Conservation (phyloP, 30 jellyfish, hydroid and myxozoan species). For the Pelagia noctiluca region DNA sequence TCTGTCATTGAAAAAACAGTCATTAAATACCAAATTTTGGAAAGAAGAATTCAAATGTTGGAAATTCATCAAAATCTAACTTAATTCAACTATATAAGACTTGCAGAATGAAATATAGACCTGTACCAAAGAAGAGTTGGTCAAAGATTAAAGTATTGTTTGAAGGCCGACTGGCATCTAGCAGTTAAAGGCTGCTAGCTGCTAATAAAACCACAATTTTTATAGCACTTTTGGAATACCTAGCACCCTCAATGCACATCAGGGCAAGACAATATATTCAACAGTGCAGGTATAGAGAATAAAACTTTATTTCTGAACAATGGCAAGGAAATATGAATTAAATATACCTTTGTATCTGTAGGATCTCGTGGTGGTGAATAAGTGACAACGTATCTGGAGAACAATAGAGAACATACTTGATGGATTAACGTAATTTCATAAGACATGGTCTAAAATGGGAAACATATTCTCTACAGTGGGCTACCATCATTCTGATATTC, state of each 20-base stretch:
- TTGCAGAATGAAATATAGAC: too few relatives aligned
- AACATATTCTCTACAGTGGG: too few relatives aligned
- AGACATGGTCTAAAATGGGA: too few relatives aligned
- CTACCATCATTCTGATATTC: too few relatives aligned
- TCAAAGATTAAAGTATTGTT: too few relatives aligned
- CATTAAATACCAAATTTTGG: neutral
- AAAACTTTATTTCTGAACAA: neutral
- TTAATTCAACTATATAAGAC: too few relatives aligned
- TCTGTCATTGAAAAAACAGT: conserved; percentile 27
- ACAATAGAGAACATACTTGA: neutral
- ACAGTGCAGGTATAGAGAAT: conserved; percentile 1
- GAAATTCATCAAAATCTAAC: too few relatives aligned
- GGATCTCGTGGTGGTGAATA: conserved; percentile 73
- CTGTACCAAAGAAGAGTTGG: too few relatives aligned
- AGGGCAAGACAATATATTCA: conserved; percentile 23
- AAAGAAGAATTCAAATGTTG: too few relatives aligned
- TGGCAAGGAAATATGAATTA: neutral
- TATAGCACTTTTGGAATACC: conserved; percentile 37
- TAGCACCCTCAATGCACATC: neutral
- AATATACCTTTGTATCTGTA: conserved; percentile 54
- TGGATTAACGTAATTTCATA: too few relatives aligned
- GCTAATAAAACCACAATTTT: too few relatives aligned
- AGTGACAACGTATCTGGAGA: conserved; percentile 72
- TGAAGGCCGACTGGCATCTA: conserved; percentile 56
- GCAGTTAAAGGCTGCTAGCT: conserved; percentile 15